These are phyloP conservation scores for Drosophila ercepeae DNA, from an alignment of 1,140 invertebrate species.

Conservation along the genomic window DNA sequence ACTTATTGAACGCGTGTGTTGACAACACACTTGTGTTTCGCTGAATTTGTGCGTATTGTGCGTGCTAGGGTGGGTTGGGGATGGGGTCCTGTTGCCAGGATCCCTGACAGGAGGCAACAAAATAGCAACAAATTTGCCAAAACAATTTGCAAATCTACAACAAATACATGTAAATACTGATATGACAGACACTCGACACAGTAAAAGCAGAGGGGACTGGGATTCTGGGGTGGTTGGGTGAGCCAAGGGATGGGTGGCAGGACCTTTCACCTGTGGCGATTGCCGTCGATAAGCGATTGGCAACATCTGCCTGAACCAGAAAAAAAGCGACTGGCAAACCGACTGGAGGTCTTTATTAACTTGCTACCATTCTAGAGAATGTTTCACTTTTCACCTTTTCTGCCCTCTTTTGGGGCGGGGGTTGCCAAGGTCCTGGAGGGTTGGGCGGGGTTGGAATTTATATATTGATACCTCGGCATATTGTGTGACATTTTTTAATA, in stretches of 20 bases:
- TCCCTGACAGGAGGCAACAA: slow-evolving; percentile 47
- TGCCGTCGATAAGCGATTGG: slow-evolving; percentile 48
- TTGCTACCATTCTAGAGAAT: slow-evolving; percentile 30
- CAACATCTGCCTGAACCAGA: slow-evolving; percentile 44
- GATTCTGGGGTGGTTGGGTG: too few relatives aligned
- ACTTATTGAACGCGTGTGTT: slow-evolving; percentile 68
- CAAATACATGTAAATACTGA: slow-evolving; percentile 80
- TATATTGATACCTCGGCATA: neutral
- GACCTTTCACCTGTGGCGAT: slow-evolving; percentile 47
- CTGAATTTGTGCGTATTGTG: slow-evolving; percentile 79
- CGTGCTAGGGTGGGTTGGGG: slow-evolving; percentile 26
- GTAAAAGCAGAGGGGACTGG: neutral
- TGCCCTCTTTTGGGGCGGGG: neutral
- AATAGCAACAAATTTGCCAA: slow-evolving; percentile 80
- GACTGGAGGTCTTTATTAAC: slow-evolving; percentile 60
- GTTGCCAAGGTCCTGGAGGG: slow-evolving; percentile 1
- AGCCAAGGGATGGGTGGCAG: slow-evolving; percentile 5
- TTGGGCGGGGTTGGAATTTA: neutral
- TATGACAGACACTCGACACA: slow-evolving; percentile 71
- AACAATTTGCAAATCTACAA: slow-evolving; percentile 80
- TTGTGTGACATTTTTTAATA: neutral
- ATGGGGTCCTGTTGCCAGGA: slow-evolving; percentile 33
- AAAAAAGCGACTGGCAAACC: neutral
- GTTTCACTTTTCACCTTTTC: neutral
- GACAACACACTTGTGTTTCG: slow-evolving; percentile 81